Evolutionary conservation across 2,888 invertebrate species (phyloP).

Genomic region (Fissipunctia ypsillon): DNA sequence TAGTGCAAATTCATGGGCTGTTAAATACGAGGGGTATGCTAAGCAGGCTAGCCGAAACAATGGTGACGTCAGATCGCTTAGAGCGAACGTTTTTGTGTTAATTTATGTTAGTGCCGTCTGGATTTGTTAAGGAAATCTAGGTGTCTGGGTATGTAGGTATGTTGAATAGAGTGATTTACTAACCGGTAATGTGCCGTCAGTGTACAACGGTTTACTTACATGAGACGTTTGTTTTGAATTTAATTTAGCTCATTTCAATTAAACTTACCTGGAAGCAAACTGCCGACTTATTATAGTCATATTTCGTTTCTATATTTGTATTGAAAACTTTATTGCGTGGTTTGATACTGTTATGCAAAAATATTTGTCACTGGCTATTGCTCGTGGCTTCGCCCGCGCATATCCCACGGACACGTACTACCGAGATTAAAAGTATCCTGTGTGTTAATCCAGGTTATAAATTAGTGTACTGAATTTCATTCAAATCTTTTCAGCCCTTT

Average conservation of each 20-base stretch:
- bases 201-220: not conserved
- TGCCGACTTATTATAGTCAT: too few relatives aligned
- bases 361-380: too few relatives aligned
- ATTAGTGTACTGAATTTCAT: too few relatives aligned
- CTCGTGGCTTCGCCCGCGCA: too few relatives aligned
- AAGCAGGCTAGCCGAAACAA: constrained; percentile 76
- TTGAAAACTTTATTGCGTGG: not conserved
- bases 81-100: constrained; percentile 74
- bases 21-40: constrained; percentile 66
- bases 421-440: too few relatives aligned
- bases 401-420: too few relatives aligned
- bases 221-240: not conserved
- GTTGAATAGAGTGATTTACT: constrained; percentile 62
- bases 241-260: not conserved
- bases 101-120: constrained; percentile 73
- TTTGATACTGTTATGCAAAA: not conserved
- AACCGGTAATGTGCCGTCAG: constrained; percentile 10
- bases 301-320: too few relatives aligned
- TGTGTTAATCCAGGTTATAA: too few relatives aligned
- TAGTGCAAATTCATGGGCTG: constrained; percentile 46
- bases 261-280: too few relatives aligned
- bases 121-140: constrained; percentile 68
- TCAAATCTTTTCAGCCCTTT: too few relatives aligned
- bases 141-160: constrained; percentile 59
- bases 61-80: constrained; percentile 75